Evolutionary conservation across 1,140 invertebrate genomes (phyloP).

Genomic region (Scaptomyza graminum): DNA sequence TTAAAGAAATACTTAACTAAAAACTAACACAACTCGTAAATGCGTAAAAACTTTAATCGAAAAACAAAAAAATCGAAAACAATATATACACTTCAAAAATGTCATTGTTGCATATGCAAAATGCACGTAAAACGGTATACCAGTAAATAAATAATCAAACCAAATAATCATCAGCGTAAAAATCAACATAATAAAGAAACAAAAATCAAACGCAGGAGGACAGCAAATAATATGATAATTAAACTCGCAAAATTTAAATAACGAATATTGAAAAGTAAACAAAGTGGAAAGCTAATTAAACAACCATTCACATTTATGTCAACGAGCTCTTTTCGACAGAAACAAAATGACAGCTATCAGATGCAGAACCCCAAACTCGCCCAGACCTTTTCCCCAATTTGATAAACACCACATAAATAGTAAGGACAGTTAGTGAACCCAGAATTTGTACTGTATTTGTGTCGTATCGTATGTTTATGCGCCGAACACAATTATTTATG

Average conservation of each 20-base stretch:
- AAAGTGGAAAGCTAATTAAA: constrained; percentile 46
- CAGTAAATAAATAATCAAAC: constrained; percentile 50
- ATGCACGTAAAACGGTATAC: constrained; percentile 17
- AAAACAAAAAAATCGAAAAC: not conserved
- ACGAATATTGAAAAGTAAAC: constrained; percentile 41
- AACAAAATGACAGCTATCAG: constrained; percentile 34
- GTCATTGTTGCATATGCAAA: constrained; percentile 15
- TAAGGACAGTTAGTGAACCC: constrained; percentile 7
- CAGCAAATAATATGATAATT: constrained; percentile 47
- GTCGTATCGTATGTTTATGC: constrained; percentile 11
- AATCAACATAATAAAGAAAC: constrained; percentile 14
- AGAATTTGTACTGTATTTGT: constrained; percentile 4
- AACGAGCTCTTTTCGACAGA: constrained; percentile 36
- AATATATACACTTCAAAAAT: constrained; percentile 26
- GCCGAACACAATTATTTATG: constrained; percentile 44
- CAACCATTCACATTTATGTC: constrained; percentile 44
- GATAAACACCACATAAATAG: too few species aligned
- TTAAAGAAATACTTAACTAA: constrained; percentile 32
- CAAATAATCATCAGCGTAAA: constrained; percentile 40
- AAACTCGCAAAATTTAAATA: constrained; percentile 37
- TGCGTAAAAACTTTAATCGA: constrained; percentile 26
- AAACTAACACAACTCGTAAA: constrained; percentile 22
- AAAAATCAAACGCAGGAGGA: constrained; percentile 13
- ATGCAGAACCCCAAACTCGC: constrained; percentile 21
- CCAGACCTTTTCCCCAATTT: constrained; percentile 1